Evolutionary conservation across 2,797 vertebrate genomes (phyloP), one percentile per base, ranked within the genome.

Genomic region (Helicolenus hilgendorfi): DNA sequence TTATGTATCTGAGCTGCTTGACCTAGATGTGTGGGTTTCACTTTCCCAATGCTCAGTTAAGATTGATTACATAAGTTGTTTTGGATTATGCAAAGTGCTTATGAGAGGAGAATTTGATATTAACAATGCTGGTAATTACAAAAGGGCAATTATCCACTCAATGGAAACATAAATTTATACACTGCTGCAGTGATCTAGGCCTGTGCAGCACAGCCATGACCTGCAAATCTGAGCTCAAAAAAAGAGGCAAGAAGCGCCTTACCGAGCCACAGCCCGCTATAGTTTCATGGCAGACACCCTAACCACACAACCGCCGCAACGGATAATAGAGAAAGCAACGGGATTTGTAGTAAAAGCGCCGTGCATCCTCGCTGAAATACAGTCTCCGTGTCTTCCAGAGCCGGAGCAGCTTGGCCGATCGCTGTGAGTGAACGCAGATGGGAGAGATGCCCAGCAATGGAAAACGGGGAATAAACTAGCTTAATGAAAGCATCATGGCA

Each of bases 401-500:
- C 79, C 84, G 88, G 64, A 29, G 89, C 91, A 91, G 92, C 90
- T 92, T 86, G 88, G 91, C 90, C 63, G 63, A 88, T 92, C 88
- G 60, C 86, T 92, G 88, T 92, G 92, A 96, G 95, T 93, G 92
- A 94, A 94, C 64, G 91, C 96, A 97, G 95, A 97, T 97, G 96
- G 95, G 89, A 95, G 90, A 84, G 91, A 95, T 96, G 96, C 93
- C 96, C 94, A 96, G 96, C 92, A 96, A 95, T 97, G 96, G 96
- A 97, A 97, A 97, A 96, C 84, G 41, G 84, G 92, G 96, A 93
- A 92, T 96, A 95, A 97, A 97, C 92, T 90, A 86, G 92, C 93
- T 91, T 97, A 97, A 98, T 97, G 97, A 97, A 97, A 97, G 92
- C 96, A 97, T 93, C 88, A 96, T 97, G 96, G 94, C 94, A 94